phyloP scores from a whole-genome alignment of 2,888 invertebrate genomes.

The Ophion obscuratus region DNA sequence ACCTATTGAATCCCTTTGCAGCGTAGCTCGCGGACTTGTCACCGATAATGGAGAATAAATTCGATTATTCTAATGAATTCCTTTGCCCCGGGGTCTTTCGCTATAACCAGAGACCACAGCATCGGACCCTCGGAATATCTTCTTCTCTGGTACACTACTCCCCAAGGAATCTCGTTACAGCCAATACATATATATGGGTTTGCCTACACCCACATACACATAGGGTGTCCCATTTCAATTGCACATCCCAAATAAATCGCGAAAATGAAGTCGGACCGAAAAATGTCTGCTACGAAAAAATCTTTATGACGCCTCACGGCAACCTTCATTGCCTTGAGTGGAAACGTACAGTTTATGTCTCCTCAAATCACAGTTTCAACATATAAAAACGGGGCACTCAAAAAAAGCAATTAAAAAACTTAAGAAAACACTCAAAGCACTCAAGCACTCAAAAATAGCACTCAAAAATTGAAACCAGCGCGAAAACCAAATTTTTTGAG shows the following conservation, averaged over 20 bases:
- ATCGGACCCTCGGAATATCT: conserved; percentile 57
- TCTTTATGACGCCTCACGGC: too few species aligned
- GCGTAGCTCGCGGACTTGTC: conserved; percentile 29
- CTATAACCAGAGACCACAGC: conserved; percentile 59
- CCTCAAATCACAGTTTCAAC: neutral
- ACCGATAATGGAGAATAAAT: conserved; percentile 67
- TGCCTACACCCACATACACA: neutral
- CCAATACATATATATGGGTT: conserved; percentile 41
- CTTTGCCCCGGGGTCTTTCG: conserved; percentile 51
- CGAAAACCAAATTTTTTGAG: neutral
- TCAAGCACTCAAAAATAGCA: neutral
- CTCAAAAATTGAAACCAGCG: neutral
- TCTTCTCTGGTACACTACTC: conserved; percentile 34
- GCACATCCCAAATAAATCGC: neutral
- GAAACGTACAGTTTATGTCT: neutral
- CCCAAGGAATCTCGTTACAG: conserved; percentile 71
- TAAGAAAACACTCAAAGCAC: too few species aligned
- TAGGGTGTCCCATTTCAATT: neutral
- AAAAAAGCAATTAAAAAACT: too few species aligned
- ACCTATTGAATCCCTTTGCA: neutral
- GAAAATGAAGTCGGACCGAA: too few species aligned
- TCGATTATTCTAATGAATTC: conserved; percentile 72
- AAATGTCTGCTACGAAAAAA: neutral
- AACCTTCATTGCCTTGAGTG: neutral
- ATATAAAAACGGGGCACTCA: neutral